phyloP scores from a whole-genome alignment of 2,888 invertebrate species.

The Spodoptera picta region DNA sequence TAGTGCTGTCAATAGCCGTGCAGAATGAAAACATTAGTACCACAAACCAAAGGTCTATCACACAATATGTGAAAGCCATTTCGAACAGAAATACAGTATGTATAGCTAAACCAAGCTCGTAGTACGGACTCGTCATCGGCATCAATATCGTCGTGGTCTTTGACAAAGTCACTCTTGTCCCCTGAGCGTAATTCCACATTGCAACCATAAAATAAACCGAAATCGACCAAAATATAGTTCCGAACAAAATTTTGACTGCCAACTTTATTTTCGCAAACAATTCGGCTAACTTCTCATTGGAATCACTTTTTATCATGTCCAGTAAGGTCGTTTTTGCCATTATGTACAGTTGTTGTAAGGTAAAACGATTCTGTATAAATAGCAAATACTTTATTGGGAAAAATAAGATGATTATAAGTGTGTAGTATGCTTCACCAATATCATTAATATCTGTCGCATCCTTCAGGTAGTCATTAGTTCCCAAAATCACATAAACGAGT shows the following conservation, averaged over 20 bases:
- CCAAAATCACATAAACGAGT: constrained; percentile 68
- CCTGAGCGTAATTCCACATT: constrained; percentile 68
- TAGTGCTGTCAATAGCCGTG: constrained; percentile 64
- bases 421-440: constrained; percentile 71
- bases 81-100: constrained; percentile 69
- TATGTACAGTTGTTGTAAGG: constrained; percentile 66
- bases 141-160: constrained; percentile 70
- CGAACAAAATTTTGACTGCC: constrained; percentile 57
- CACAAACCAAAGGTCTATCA: constrained; percentile 75
- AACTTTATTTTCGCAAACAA: constrained; percentile 57
- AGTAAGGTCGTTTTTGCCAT: constrained; percentile 67
- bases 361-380: constrained; percentile 58
- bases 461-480: constrained; percentile 67
- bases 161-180: constrained; percentile 67
- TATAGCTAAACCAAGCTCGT: constrained; percentile 70
- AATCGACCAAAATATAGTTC: constrained; percentile 60
- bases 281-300: constrained; percentile 42
- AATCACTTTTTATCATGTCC: constrained; percentile 58
- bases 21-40: constrained; percentile 68
- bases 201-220: constrained; percentile 61
- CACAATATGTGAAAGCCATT: constrained; percentile 61
- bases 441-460: constrained; percentile 59
- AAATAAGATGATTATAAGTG: constrained; percentile 62
- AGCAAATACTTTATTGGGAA: constrained; percentile 64
- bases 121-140: constrained; percentile 74